phyloP scores from a whole-genome alignment of 2,888 invertebrate genomes.

The Buathra laborator region DNA sequence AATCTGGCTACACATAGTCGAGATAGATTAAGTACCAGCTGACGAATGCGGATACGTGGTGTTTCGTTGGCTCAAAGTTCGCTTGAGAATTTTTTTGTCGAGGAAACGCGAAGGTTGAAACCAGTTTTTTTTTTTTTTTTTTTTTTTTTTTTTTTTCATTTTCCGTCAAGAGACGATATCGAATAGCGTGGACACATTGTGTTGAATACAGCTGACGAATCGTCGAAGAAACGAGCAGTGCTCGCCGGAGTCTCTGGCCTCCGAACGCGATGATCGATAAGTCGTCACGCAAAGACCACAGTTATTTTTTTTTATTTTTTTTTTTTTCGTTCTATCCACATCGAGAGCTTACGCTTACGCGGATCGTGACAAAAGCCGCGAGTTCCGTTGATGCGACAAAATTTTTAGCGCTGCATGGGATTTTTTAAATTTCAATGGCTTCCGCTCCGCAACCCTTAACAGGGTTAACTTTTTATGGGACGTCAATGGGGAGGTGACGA shows the following conservation, averaged over 20 bases:
- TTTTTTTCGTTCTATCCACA: background rate
- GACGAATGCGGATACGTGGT: conserved; percentile 3
- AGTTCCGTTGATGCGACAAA: background rate
- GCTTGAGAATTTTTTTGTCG: conserved; percentile 16
- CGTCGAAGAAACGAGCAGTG: background rate
- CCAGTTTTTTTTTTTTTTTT: background rate
- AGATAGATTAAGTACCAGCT: conserved; percentile 1
- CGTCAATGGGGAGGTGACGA: conserved; percentile 5
- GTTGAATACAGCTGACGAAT: conserved; percentile 1
- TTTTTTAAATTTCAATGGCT: background rate
- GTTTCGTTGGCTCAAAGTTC: conserved; percentile 26
- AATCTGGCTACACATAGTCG: conserved; percentile 1
- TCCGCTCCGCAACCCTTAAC: background rate
- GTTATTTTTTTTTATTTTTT: background rate
- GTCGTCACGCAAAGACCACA: conserved; percentile 7
- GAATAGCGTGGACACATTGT: background rate
- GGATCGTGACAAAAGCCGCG: background rate
- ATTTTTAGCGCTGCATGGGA: background rate
- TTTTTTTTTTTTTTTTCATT: background rate
- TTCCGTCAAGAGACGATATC: background rate
- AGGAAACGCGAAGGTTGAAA: background rate
- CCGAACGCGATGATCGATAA: conserved; percentile 8
- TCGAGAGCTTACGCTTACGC: background rate
- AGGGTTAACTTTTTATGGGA: conserved; percentile 4
- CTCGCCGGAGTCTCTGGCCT: background rate